A percentile compares a stretch with the other conserved stretches of the same genome.
phyloP scores from a whole-genome alignment of 1,140 invertebrate genomes.

The Lysiphlebus fabarum region DNA sequence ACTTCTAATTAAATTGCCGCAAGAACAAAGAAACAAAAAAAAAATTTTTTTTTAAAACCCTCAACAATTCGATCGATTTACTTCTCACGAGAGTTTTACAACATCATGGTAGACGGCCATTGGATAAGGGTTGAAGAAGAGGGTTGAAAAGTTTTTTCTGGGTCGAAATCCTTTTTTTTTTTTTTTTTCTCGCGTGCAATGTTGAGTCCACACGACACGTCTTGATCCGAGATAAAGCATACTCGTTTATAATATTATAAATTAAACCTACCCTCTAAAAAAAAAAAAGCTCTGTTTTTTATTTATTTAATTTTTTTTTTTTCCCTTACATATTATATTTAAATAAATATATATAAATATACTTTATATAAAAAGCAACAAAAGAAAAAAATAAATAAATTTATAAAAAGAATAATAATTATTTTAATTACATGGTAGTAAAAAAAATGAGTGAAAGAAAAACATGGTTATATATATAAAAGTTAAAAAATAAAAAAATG shows the following conservation, averaged over 20 bases:
- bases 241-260: conserved; percentile 19
- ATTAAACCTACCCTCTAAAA: conserved; percentile 11
- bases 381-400: too few species aligned
- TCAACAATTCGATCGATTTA: conserved; percentile 13
- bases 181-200: conserved; percentile 10
- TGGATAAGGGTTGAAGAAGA: too few species aligned
- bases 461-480: too few species aligned
- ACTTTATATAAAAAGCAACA: too few species aligned
- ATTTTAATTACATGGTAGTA: too few species aligned
- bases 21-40: conserved; percentile 3
- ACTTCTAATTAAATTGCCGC: conserved; percentile 23
- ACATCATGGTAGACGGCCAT: too few species aligned
- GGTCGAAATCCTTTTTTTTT: conserved; percentile 12
- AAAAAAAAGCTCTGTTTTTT: background rate
- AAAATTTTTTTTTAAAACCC: conserved; percentile 1
- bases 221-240: conserved; percentile 14
- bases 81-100: background rate
- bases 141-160: conserved; percentile 1
- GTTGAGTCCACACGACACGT: conserved; percentile 12
- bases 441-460: too few species aligned
- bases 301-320: conserved; percentile 1
- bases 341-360: too few species aligned
- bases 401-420: too few species aligned
- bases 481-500: too few species aligned
- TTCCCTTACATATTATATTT: background rate